Evolutionary conservation across 2,888 invertebrate species (phyloP), one percentile per base, ranked within the genome.

Genomic region (Cerastis leucographa): DNA sequence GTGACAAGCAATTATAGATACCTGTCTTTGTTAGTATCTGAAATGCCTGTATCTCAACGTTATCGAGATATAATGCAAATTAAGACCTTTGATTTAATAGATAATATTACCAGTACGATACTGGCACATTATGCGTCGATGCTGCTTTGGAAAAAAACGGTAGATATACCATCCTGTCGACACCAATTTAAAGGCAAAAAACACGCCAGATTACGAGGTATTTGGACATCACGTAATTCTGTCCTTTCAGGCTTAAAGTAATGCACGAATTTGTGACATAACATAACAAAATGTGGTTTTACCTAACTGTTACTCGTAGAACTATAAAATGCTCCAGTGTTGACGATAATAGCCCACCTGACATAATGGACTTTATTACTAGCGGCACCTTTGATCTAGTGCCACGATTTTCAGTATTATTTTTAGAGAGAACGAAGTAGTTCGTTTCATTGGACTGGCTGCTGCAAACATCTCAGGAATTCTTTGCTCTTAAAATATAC

Each of bases 1-100:
- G 46, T 69, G 40, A 72, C 68, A 54, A 64, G 51, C 72, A 78
- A 78, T 69, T 69, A 82, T 61, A 7, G n/a, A 40, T 76, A 42
- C 1, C 29, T 49, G 40, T n/a, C 40, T 44, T 25, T 35, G 42
- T 69, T 59, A 69, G 17, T 25, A 35, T 4, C n/a, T 49, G 35
- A 49, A 0, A 40, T 14, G 14, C 46, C n/a, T 54, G 3, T n/a
- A 9, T 40, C 17, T 51, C 17, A 35, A 74, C n/a, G 5, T 17
- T n/a, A 75, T 54, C 25, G 65, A 56, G 17, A 40, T 66, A 17
- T 12, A 25, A 54, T 64, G 42, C 14, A 29, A 11, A 44, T 22
- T 4, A 9, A 40, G 2, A 40, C 11, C 11, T 12, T 22, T 51
- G 25, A 12, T 46, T 40, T 25, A 56, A 40, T 11, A 11, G 11